Evolutionary conservation across 1,140 invertebrate species (phyloP), one percentile per base, ranked within the genome.

Genomic region (Lanistes nyassanus): DNA sequence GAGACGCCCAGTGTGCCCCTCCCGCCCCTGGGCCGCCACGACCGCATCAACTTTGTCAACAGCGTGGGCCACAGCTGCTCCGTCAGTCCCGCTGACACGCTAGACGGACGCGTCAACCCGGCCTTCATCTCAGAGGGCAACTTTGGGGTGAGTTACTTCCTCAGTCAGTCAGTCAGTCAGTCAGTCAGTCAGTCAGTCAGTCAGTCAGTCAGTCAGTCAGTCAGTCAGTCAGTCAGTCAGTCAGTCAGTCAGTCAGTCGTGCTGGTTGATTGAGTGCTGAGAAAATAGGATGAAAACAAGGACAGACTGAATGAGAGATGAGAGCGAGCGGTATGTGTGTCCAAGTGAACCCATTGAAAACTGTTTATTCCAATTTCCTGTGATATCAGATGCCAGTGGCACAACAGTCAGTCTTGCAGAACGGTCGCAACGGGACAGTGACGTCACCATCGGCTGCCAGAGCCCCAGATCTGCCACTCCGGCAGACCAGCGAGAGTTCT

Each of bases 191-290:
- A 36, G 34, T 65, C 37, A 9, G 34, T 29, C 37, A 19, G 26
- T 65, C 29, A 36, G 4, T 31, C 21, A 31, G 19, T 65, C 13
- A 36, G 62, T 62, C 31, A 56, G 51, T 71, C 69, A 71, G 69
- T 71, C 69, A 71, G 69, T 71, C 69, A 71, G 69, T 71, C 69
- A 53, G 69, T 71, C 69, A 71, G 69, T 71, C 69, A 56, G 51
- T 71, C 69, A 71, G 69, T 71, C 69, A 71, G 69, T 71, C 69
- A 71, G 69, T 71, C 51, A 71, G 34, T 56, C 69, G 53, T 55
- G n/a, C n/a, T n/a, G n/a, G 13, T 29, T 19, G 26, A 9, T 13
- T 26, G 9, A n/a, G 26, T 26, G 7, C 58, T 53, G 51, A 53
- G 23, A 53, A 53, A 13, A 23, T 53, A 23, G 23, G 13, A 13